Base-by-base conservation (phyloP, 2,113 vertebrate genomes). In the Dissostichus mawsoni region DNA sequence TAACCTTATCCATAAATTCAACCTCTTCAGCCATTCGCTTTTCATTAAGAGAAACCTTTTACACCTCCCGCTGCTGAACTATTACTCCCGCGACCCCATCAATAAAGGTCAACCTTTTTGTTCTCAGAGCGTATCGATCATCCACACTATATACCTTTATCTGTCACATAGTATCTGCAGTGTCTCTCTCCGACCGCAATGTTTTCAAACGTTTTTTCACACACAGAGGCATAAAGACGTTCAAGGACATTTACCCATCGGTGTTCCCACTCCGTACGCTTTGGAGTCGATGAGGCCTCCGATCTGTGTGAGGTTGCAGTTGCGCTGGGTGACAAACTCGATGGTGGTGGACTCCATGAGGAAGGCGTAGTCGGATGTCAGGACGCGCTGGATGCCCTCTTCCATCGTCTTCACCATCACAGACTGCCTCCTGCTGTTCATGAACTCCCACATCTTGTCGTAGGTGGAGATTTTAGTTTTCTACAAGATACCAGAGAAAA, bases 391-490 rank as follows among this genome's bases (percentile, higher is more conserved):
- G 91, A 99, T 99, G 8, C 98, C 98, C 91, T 99, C 98, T 69
- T 99, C 98, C 72, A 98, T 96, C 36, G 96, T 98, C 94, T 98
- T 98, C 74, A 99, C 98, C 89, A 99, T 96, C 78, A 98, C 98
- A 3, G 98, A 97, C 80, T 97, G 97, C 72, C 96, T 96, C 78
- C 98, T 95, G 95, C 98, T 99, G 93, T 97, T 99, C 98, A 99
- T 99, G 92, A 99, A 99, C 74, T 98, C 98, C 98, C 98, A 99
- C 98, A 99, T 99, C 95, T 99, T 99, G 90, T 99, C 98, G 2
- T 99, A 98, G 0, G 98, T 99, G 67, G 98, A 98, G 88, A 99
- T 99, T 95, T 98, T 99, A 20, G 97, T 98, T 95, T 99, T 99
- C 98, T 99, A 94, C 63, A 72, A 67, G 58, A 20, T 51, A 80